These are phyloP conservation scores for Otolemur garnettii DNA, from an alignment of 2,113 vertebrate genomes.

Conservation along the genomic window DNA sequence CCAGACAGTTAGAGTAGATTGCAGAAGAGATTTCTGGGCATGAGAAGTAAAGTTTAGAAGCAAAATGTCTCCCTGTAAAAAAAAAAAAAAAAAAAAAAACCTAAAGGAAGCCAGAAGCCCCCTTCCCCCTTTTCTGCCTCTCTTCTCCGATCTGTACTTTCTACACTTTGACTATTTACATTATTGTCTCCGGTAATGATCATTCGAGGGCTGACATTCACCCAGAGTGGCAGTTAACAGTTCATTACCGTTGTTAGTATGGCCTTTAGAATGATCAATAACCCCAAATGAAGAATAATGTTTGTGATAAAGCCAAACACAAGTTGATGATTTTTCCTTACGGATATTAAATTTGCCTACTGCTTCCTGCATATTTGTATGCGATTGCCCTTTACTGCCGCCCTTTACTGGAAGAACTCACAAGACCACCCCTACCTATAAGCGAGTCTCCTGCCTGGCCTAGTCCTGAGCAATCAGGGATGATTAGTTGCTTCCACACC, in stretches of 20 bases:
- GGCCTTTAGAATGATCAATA: slow-evolving; percentile 57
- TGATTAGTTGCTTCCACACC: neutral
- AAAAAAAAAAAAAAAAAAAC: neutral
- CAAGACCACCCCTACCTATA: neutral
- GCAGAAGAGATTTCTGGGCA: neutral
- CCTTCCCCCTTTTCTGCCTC: neutral
- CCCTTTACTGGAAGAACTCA: neutral
- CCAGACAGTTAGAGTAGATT: neutral
- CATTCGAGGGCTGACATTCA: slow-evolving; percentile 33
- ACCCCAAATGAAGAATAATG: slow-evolving; percentile 62
- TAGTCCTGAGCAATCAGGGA: neutral
- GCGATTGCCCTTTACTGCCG: neutral
- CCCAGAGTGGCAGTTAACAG: slow-evolving; percentile 38
- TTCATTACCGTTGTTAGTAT: slow-evolving; percentile 21
- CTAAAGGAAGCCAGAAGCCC: neutral
- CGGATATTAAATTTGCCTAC: slow-evolving; percentile 50
- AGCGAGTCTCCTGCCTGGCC: neutral
- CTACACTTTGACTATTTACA: neutral
- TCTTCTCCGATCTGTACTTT: slow-evolving; percentile 34
- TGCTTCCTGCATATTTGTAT: slow-evolving; percentile 49
- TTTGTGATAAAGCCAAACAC: slow-evolving; percentile 48
- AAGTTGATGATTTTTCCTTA: slow-evolving; percentile 66
- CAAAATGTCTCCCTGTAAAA: neutral
- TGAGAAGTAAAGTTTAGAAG: neutral
- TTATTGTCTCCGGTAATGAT: neutral